phyloP scores from a whole-genome alignment of 2,888 invertebrate species.

The Ennomos erosarius region DNA sequence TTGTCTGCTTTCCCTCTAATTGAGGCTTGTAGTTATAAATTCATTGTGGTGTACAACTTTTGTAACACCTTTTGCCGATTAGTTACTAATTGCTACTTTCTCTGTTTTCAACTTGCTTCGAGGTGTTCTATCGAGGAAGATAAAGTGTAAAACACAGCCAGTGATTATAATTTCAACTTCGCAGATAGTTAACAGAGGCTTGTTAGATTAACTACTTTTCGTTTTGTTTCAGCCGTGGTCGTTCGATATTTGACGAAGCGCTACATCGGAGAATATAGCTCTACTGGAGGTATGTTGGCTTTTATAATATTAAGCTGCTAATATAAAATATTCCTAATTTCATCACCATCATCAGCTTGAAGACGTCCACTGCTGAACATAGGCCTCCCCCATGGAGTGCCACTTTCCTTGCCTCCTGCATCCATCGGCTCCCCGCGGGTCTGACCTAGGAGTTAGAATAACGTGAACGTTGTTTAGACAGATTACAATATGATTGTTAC shows the following conservation, averaged over 20 bases:
- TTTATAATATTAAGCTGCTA: too few species aligned
- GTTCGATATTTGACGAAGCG: conserved; percentile 91
- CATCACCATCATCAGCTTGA: too few species aligned
- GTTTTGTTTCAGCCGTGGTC: conserved; percentile 89
- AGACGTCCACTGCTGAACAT: too few species aligned
- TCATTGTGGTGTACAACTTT: conserved; percentile 77
- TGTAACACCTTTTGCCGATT: conserved; percentile 75
- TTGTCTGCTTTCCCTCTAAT: conserved; percentile 81
- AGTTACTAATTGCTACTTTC: conserved; percentile 79
- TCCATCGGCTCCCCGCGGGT: too few species aligned
- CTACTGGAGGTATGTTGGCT: conserved; percentile 88
- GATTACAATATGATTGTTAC: conserved; percentile 23
- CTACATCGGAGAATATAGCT: conserved; percentile 92
- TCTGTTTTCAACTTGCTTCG: conserved; percentile 67
- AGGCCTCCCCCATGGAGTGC: too few species aligned
- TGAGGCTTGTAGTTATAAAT: conserved; percentile 78
- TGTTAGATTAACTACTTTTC: conserved; percentile 44
- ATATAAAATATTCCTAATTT: too few species aligned
- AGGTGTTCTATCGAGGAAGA: conserved; percentile 62
- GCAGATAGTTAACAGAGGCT: conserved; percentile 26
- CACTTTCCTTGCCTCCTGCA: too few species aligned
- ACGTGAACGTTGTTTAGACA: conserved; percentile 8
- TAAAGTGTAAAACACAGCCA: conserved; percentile 56
- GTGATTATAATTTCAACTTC: conserved; percentile 36
- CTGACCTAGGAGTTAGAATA: too few species aligned